Conservation (phyloP, 2,113 vertebrate genomes). For the Aegotheles bennettii region DNA sequence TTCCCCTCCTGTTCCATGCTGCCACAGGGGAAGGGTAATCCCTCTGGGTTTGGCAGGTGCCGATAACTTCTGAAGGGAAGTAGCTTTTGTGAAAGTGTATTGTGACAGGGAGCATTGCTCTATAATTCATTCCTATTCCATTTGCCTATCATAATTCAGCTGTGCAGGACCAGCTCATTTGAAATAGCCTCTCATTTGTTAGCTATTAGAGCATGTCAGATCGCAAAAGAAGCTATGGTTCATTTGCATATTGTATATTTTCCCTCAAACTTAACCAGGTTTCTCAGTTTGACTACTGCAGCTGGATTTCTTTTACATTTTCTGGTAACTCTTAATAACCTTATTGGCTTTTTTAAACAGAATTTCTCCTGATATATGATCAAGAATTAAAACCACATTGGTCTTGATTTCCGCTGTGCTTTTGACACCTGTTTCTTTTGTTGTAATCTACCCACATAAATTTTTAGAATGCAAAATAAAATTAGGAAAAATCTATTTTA, state of each 20-base stretch:
- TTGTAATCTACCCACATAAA: background rate
- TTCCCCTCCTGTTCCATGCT: background rate
- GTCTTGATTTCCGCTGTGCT: background rate
- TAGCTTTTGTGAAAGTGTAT: background rate
- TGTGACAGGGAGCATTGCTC: background rate
- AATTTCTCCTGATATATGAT: background rate
- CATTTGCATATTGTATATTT: background rate
- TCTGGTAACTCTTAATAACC: background rate
- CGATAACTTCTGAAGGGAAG: constrained; percentile 10
- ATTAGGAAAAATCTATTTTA: background rate
- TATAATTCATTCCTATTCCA: constrained; percentile 12
- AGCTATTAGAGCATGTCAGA: constrained; percentile 34
- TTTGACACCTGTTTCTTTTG: background rate
- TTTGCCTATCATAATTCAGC: constrained; percentile 36
- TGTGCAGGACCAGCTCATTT: constrained; percentile 8
- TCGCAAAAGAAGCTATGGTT: background rate
- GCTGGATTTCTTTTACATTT: background rate
- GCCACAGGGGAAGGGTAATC: constrained; percentile 6
- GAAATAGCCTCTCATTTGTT: constrained; percentile 33
- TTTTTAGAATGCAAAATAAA: background rate
- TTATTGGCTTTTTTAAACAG: background rate
- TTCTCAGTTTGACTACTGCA: background rate
- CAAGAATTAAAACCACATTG: background rate
- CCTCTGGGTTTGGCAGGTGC: constrained; percentile 16
- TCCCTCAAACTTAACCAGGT: background rate